These are phyloP conservation scores for Lacanobia wlatinum DNA, from an alignment of 2,888 invertebrate genomes.

Conservation along the genomic window DNA sequence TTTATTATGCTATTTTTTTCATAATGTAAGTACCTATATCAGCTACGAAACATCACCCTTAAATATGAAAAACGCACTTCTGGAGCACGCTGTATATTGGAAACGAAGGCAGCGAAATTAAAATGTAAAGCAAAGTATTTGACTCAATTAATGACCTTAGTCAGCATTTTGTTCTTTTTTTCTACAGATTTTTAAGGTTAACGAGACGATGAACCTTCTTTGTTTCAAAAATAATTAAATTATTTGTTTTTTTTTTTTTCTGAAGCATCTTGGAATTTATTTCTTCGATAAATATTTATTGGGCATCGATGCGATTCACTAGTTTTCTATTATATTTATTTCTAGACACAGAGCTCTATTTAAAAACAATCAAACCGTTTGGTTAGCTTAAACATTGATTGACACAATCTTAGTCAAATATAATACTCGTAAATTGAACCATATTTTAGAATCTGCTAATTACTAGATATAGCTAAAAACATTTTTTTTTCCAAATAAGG, in stretches of 20 bases:
- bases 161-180: conserved; percentile 14
- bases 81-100: not conserved
- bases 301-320: not conserved
- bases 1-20: no score
- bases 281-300: not conserved
- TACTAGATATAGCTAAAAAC: no score
- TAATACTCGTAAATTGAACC: no score
- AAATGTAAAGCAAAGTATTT: conserved; percentile 12
- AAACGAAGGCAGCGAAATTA: conserved; percentile 36
- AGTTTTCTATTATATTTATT: not conserved
- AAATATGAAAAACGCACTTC: no score
- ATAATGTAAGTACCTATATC: no score
- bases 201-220: conserved; percentile 16
- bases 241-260: not conserved
- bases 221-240: not conserved
- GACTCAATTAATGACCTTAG: conserved; percentile 23
- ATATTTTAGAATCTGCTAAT: no score
- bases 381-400: no score
- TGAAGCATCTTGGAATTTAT: not conserved
- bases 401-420: no score
- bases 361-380: no score
- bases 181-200: not conserved
- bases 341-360: not conserved
- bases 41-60: no score
- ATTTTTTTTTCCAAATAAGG: no score